These are phyloP conservation scores for Hydrochoerus hydrochaeris DNA, from an alignment of 2,113 vertebrate genomes.

Conservation along the genomic window DNA sequence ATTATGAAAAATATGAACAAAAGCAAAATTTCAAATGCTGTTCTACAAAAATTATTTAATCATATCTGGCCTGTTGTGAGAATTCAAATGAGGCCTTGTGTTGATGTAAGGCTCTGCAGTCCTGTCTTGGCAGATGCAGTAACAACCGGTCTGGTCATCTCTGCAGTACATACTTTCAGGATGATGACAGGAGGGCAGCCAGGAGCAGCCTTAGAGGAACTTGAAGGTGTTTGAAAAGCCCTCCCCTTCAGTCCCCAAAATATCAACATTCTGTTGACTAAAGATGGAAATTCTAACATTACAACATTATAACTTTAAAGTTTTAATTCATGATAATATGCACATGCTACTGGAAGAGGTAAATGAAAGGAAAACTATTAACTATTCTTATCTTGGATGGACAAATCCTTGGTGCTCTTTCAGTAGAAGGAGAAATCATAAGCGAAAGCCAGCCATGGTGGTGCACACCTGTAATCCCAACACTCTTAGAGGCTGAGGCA, in stretches of 20 bases:
- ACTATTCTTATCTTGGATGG: not conserved
- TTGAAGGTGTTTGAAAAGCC: rapidly evolving
- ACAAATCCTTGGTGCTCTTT: not conserved
- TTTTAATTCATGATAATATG: not conserved
- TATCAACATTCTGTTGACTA: not conserved
- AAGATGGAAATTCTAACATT: not conserved
- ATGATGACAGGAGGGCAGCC: not conserved
- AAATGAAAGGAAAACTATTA: not conserved
- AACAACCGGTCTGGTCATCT: not conserved
- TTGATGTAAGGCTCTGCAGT: not conserved
- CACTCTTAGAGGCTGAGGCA: not conserved
- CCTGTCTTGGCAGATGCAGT: not conserved
- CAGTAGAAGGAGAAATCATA: rapidly evolving
- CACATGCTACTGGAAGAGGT: not conserved
- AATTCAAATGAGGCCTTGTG: not conserved
- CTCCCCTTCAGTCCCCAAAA: not conserved
- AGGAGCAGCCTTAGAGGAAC: not conserved
- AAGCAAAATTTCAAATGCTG: constrained; percentile 40
- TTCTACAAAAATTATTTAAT: constrained; percentile 49
- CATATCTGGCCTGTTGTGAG: not conserved
- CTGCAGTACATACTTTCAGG: not conserved
- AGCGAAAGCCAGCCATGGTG: not conserved
- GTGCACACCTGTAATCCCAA: not conserved
- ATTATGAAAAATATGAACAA: constrained; percentile 54
- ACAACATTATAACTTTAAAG: not conserved